Evolutionary conservation across 23 tunicate genomes (phyloP).

Genomic region (Trididemnum nubilum): DNA sequence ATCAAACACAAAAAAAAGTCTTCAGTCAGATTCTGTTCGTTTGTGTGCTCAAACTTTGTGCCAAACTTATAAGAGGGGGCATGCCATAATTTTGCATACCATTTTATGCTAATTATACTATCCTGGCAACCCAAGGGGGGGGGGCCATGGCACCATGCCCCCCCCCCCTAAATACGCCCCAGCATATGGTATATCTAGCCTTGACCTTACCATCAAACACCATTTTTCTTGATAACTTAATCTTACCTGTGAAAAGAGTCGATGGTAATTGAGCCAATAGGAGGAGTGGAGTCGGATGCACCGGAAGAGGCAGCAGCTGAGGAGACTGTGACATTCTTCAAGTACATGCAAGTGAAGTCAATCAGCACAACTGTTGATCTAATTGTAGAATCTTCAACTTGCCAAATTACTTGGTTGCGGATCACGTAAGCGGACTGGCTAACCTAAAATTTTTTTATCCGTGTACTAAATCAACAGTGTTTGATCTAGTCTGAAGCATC

Average conservation of each 20-base stretch:
- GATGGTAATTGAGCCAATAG: slow-evolving; percentile 22
- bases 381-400: slow-evolving; percentile 42
- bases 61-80: too few relatives aligned
- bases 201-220: too few relatives aligned
- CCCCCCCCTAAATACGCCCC: too few relatives aligned
- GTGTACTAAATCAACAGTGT: neutral
- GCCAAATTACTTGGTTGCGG: slow-evolving; percentile 63
- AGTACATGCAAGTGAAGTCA: slow-evolving; percentile 72
- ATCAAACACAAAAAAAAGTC: too few relatives aligned
- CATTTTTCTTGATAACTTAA: too few relatives aligned
- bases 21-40: too few relatives aligned
- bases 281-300: slow-evolving; percentile 4
- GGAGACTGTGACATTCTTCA: slow-evolving; percentile 35
- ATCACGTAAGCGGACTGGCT: slow-evolving; percentile 42
- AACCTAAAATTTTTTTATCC: slow-evolving; percentile 37
- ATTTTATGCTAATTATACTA: too few relatives aligned
- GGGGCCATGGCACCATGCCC: too few relatives aligned
- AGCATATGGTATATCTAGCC: too few relatives aligned
- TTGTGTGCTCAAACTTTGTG: too few relatives aligned
- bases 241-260: slow-evolving; percentile 50
- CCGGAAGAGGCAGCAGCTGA: slow-evolving; percentile 24
- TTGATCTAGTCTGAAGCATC: neutral
- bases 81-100: too few relatives aligned
- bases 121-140: too few relatives aligned
- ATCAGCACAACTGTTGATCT: slow-evolving; percentile 53